Base-by-base conservation (phyloP, 2,113 vertebrate species). In the Hippocampus abdominalis region DNA sequence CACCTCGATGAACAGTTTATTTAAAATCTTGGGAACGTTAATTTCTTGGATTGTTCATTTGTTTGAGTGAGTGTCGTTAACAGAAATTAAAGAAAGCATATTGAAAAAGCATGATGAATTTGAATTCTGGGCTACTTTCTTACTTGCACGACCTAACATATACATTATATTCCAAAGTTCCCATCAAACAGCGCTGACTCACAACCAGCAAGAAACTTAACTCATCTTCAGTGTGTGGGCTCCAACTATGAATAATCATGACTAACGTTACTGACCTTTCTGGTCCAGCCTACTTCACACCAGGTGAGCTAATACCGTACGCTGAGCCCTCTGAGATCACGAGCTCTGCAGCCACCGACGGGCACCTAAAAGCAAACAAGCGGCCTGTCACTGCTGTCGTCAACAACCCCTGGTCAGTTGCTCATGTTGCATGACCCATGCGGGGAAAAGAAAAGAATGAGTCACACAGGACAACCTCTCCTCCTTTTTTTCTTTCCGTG, bases 221-320 rank as follows among this genome's bases (percentile, higher is more conserved):
- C 71, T 64, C 87, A 85, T 87, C 76, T 82, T 87, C 27, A 66
- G 67, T 70, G 79, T 80, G 86, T 85, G 81, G 84, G 85, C 71
- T 74, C 59, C 8, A 62, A 78, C 72, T 61, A 46, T 85, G 88
- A 87, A 76, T 82, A 86, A 86, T 80, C 73, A 73, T 88, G 88
- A 89, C 84, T 84, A 88, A 89, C 63, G 15, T 76, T 71, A 70
- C 69, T 85, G 83, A 86, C 86, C 85, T 84, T 89, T 86, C 69
- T 76, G 60, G 32, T 81, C 64, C 69, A 67, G 54, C 81, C 80
- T 74, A 75, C 71, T 20, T 65, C 74, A 42, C 3, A 25, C 48
- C 7, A 66, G 53, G 44, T 8, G 64, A 72, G 61, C 74, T 56
- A 73, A 40, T 59, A 69, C 71, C 75, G 70, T 77, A 81, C 63